Evolutionary conservation across 2,888 invertebrate species (phyloP), one percentile per base, ranked within the genome.

Genomic region (Odontothrips loti): DNA sequence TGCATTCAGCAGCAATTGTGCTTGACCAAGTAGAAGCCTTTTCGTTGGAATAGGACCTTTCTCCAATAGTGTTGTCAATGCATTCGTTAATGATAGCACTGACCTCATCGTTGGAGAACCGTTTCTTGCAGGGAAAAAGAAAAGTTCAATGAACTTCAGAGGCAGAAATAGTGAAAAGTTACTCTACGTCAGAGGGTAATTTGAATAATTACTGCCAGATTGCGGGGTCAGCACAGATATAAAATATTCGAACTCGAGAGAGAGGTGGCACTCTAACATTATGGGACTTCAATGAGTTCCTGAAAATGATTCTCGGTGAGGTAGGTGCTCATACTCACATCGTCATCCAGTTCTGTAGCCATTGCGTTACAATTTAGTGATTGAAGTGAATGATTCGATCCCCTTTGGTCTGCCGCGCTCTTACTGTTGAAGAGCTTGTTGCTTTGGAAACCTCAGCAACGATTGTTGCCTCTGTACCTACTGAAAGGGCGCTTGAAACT

Each of bases 311-410:
- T n/a, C n/a, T n/a, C n/a, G n/a, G n/a, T n/a, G n/a, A n/a, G n/a
- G n/a, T n/a, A n/a, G n/a, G 51, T 27, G 12, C 68, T 23, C 6
- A 23, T 11, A 75, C 68, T 75, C 27, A 75, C 68, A 23, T 75
- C 68, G 27, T 75, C 68, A 75, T 75, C 68, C 8, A 75, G 10
- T 75, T 75, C 68, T 23, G 68, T 75, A 1, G 68, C 68, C 68
- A 58, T 58, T 58, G 58, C 20, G 17, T 58, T 58, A 17, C 15
- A 58, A 43, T 43, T 43, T 43, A 4, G 34, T 43, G 34, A 43
- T 43, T 43, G 3, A 43, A 6, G 34, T 43, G 6, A 43, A 43
- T 43, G 2, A 58, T 58, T 15, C 15, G 6, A 17, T 20, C 17
- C 15, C 15, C 51, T 10, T 51, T 12, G 3, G 48, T 48, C 48